Conservation (phyloP, 2,797 vertebrate species). For the Mus spretus region DNA sequence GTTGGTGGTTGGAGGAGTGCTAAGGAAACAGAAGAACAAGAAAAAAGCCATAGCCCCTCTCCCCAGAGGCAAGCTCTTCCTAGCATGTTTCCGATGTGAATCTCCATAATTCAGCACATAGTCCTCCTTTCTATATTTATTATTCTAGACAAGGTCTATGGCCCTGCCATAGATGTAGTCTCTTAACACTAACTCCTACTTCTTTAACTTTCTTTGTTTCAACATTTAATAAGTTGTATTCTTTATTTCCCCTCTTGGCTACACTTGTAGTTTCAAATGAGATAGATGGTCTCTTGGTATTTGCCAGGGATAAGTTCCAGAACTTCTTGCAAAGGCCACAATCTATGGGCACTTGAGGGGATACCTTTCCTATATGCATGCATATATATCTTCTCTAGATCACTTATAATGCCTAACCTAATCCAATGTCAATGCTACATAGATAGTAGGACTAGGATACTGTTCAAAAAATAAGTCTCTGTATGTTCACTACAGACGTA, state of each 20-base stretch:
- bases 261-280: conserved; percentile 39
- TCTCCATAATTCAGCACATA: not conserved
- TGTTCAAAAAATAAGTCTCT: not conserved
- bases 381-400: not conserved
- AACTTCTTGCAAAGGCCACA: not conserved
- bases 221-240: not conserved
- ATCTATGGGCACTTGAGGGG: no score
- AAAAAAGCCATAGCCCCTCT: not conserved
- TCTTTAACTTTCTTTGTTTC: not conserved
- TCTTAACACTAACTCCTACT: not conserved
- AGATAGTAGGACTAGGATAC: not conserved
- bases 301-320: not conserved
- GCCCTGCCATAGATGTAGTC: not conserved
- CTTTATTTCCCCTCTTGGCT: not conserved
- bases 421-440: not conserved
- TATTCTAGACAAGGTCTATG: not conserved
- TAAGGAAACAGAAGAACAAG: conserved; percentile 21
- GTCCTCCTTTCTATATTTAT: not conserved
- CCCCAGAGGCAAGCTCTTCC: not conserved
- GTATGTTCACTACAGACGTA: not conserved
- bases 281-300: not conserved
- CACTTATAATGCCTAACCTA: not conserved
- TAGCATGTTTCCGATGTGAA: not conserved
- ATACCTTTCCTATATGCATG: not conserved
- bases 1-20: not conserved